Percentiles rank a stretch among this genome's conserved stretches.
These are phyloP conservation scores for Anguilla rostrata DNA, from an alignment of 2,113 vertebrate species.

Conservation along the genomic window DNA sequence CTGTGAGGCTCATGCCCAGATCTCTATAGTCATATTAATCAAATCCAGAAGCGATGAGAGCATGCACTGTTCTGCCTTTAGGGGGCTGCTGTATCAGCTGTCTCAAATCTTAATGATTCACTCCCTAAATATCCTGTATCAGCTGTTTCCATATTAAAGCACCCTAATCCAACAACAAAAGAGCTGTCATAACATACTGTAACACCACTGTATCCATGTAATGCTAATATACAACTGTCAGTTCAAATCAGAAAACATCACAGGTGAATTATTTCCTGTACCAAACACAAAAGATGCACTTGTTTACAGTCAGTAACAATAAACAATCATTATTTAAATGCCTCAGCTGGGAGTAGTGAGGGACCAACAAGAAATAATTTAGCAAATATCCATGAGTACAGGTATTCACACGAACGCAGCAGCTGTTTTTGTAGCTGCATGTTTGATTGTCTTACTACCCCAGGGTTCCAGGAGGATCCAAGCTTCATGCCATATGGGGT, in stretches of 20 bases:
- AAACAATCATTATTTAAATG: not conserved
- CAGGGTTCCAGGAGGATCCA: not conserved
- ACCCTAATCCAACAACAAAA: slow-evolving; percentile 29
- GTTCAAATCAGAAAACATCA: not conserved
- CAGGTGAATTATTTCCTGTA: not conserved
- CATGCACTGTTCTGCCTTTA: not conserved
- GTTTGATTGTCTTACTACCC: not conserved
- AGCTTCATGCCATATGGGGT: not conserved
- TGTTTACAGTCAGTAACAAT: not conserved
- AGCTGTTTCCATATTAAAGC: slow-evolving; percentile 24
- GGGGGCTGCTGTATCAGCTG: slow-evolving; percentile 36
- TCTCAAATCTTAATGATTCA: slow-evolving; percentile 27
- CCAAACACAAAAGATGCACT: not conserved
- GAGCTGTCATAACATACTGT: slow-evolving; percentile 14
- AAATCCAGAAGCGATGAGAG: slow-evolving; percentile 25
- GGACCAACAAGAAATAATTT: not conserved
- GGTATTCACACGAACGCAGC: not conserved
- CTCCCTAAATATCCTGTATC: slow-evolving; percentile 37
- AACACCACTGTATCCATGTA: slow-evolving; percentile 11
- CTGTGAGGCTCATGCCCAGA: not conserved
- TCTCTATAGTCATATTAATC: slow-evolving; percentile 32
- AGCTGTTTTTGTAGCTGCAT: not conserved
- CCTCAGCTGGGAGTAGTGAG: not conserved
- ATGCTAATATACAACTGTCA: slow-evolving; percentile 19
- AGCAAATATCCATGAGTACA: not conserved